Evolutionary conservation across 2,888 invertebrate genomes (phyloP).

Genomic region (Apamea anceps): DNA sequence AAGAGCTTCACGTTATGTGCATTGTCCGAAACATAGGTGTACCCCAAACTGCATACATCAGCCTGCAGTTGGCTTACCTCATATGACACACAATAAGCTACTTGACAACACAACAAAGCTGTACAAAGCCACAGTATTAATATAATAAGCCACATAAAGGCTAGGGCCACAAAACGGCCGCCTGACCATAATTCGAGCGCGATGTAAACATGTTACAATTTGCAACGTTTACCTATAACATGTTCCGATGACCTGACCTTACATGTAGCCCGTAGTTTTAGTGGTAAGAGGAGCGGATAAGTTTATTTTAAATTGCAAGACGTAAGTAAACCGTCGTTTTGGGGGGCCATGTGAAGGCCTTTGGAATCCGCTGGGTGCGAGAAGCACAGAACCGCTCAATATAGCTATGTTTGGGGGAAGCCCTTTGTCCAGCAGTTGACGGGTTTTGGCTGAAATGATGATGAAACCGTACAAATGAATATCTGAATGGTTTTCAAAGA

Average conservation of each 20-base stretch:
- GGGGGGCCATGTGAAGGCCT: not conserved
- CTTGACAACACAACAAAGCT: constrained; percentile 37
- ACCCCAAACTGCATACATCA: not conserved
- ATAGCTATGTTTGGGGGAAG: not conserved
- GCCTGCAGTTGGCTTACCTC: not conserved
- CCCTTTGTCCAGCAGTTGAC: not conserved
- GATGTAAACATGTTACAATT: constrained; percentile 67
- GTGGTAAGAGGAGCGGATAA: constrained; percentile 13
- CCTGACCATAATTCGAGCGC: constrained; percentile 51
- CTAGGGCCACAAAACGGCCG: constrained; percentile 39
- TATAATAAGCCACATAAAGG: constrained; percentile 32
- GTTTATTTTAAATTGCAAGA: not conserved
- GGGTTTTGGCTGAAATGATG: not conserved
- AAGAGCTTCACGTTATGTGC: not conserved
- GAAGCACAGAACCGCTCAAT: not conserved
- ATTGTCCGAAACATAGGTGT: constrained; percentile 2
- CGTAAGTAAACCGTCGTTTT: not conserved
- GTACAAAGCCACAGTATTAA: constrained; percentile 18
- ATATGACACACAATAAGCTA: constrained; percentile 20
- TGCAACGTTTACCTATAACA: constrained; percentile 65
- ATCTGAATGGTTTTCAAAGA: not conserved
- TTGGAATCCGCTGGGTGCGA: not conserved
- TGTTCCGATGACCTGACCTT: constrained; percentile 42
- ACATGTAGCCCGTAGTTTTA: not conserved
- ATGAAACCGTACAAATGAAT: not conserved